Conservation (phyloP, 2,888 invertebrate genomes). For the Lamellibrachia columna region DNA sequence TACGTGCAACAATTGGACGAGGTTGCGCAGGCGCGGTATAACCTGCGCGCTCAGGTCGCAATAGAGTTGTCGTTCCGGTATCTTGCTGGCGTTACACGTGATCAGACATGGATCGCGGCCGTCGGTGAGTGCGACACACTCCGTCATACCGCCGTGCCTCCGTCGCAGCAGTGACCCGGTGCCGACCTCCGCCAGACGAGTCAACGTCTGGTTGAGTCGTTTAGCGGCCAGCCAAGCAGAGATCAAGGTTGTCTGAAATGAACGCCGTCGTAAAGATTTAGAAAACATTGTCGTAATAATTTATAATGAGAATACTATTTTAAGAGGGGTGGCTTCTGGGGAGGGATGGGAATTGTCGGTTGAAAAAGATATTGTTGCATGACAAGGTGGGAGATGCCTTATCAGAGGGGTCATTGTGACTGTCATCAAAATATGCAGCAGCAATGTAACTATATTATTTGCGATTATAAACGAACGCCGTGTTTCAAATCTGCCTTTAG, state of each 20-base stretch:
- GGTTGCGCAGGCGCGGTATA: not conserved
- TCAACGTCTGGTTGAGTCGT: not conserved
- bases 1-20: not conserved
- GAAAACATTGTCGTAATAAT: not conserved
- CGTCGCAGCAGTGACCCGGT: not conserved
- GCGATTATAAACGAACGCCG: no score
- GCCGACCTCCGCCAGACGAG: not conserved
- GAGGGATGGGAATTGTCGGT: no score
- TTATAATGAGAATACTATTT: no score
- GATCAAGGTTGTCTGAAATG: not conserved
- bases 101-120: not conserved
- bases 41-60: not conserved
- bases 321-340: no score
- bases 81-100: not conserved
- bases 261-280: not conserved
- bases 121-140: not conserved
- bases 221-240: not conserved
- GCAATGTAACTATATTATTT: no score
- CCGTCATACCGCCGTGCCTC: not conserved
- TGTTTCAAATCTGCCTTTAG: no score
- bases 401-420: no score
- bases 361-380: no score
- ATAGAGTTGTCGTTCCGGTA: constrained; percentile 9
- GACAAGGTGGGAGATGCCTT: no score
- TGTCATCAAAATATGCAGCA: no score